Evolutionary conservation across 2,113 vertebrate genomes (phyloP).

Genomic region (Riparia riparia): DNA sequence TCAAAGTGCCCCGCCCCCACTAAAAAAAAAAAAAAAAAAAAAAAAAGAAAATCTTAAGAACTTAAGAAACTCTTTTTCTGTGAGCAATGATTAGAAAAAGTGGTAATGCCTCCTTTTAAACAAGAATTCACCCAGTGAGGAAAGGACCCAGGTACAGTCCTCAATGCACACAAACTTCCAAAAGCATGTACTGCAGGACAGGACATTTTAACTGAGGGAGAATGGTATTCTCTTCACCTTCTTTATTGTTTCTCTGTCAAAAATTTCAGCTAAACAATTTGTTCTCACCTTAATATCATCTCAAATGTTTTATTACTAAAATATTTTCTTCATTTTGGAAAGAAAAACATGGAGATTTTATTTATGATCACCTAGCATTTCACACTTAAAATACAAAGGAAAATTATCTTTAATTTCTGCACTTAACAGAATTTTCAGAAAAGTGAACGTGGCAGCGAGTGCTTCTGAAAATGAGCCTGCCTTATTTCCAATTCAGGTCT

Average conservation of each 20-base stretch:
- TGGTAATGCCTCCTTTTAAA: background rate
- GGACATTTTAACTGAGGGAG: background rate
- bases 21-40: background rate
- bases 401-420: background rate
- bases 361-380: background rate
- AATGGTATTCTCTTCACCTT: background rate
- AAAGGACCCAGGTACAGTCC: background rate
- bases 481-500: background rate
- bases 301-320: background rate
- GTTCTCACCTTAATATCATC: background rate
- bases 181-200: background rate
- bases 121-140: background rate
- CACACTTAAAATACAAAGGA: background rate
- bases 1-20: rapidly evolving
- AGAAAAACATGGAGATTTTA: background rate
- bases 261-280: background rate
- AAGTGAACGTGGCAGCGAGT: background rate
- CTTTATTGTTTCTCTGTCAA: background rate
- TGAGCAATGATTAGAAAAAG: background rate
- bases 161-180: background rate
- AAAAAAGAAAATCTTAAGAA: background rate
- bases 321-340: background rate
- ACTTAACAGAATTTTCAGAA: background rate
- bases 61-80: background rate
- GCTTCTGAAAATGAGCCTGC: background rate